Evolutionary conservation across 2,888 invertebrate genomes (phyloP).

Genomic region (Gasteruption jaculator): DNA sequence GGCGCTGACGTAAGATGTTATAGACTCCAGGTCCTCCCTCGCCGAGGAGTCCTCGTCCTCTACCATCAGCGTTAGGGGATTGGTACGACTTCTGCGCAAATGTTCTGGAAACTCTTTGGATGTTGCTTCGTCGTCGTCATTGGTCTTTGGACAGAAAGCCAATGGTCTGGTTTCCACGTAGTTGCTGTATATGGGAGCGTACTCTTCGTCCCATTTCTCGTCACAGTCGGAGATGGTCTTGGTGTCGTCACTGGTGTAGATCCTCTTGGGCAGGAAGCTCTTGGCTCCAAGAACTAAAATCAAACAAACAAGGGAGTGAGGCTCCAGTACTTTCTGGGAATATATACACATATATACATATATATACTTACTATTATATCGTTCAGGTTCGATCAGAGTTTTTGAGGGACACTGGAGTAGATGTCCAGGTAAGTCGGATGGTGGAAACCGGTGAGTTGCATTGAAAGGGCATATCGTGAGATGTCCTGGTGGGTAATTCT

Average conservation of each 20-base stretch:
- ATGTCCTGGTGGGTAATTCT: conserved; percentile 40
- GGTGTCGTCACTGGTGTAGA: conserved; percentile 17
- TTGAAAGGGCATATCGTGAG: conserved; percentile 43
- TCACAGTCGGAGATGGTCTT: conserved; percentile 23
- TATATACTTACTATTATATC: conserved; percentile 23
- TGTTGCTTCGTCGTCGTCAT: no score
- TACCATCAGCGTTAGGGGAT: no score
- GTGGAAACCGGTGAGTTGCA: conserved; percentile 40
- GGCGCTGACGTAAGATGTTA: no score
- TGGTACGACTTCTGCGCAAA: no score
- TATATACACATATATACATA: not conserved
- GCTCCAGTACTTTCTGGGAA: no score
- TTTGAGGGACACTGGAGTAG: conserved; percentile 31
- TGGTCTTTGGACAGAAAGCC: no score
- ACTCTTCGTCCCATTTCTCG: conserved; percentile 35
- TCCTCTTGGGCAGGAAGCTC: conserved; percentile 13
- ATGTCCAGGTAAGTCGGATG: conserved; percentile 36
- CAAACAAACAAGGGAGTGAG: no score
- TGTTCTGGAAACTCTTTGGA: no score
- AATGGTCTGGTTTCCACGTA: not conserved
- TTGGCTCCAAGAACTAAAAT: conserved; percentile 13
- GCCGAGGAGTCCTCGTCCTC: no score
- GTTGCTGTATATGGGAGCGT: no score
- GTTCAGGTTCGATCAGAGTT: conserved; percentile 19
- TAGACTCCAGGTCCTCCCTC: no score